A percentile compares a stretch with the other conserved stretches of the same genome.
phyloP scores from a whole-genome alignment of 2,797 vertebrate genomes.

The Rhynchotus rufescens region DNA sequence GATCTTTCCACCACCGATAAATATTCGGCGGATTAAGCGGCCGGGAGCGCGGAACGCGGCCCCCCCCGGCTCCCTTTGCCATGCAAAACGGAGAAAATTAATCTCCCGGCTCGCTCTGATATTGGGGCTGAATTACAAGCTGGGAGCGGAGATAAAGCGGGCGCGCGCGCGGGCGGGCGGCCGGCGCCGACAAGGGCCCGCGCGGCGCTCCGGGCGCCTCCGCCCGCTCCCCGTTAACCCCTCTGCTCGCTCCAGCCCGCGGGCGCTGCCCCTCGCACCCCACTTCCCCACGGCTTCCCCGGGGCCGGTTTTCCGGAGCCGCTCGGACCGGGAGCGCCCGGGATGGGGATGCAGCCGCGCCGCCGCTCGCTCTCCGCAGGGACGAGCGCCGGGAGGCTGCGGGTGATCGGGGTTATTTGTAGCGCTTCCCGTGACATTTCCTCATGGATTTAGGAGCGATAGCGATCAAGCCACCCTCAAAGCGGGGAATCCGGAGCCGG shows the following conservation, averaged over 20 bases:
- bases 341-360: slow-evolving; percentile 56
- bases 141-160: slow-evolving; percentile 82
- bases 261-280: background rate
- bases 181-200: slow-evolving; percentile 30
- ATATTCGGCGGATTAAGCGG: slow-evolving; percentile 76
- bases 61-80: slow-evolving; percentile 68
- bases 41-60: slow-evolving; percentile 71
- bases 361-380: slow-evolving; percentile 69
- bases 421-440: slow-evolving; percentile 60
- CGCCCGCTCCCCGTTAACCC: background rate
- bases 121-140: slow-evolving; percentile 85
- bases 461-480: slow-evolving; percentile 13
- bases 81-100: slow-evolving; percentile 86
- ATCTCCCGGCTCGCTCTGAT: slow-evolving; percentile 84
- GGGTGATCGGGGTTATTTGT: slow-evolving; percentile 71
- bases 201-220: too few relatives aligned
- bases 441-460: slow-evolving; percentile 19
- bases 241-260: background rate
- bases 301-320: too few relatives aligned
- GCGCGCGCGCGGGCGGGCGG: slow-evolving; percentile 72
- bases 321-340: too few relatives aligned
- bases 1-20: slow-evolving; percentile 8
- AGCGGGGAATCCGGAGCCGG: background rate
- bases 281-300: background rate
- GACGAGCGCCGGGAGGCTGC: slow-evolving; percentile 63